These are phyloP conservation scores for Hemitrygon akajei DNA, from an alignment of 2,797 vertebrate species.

Conservation along the genomic window DNA sequence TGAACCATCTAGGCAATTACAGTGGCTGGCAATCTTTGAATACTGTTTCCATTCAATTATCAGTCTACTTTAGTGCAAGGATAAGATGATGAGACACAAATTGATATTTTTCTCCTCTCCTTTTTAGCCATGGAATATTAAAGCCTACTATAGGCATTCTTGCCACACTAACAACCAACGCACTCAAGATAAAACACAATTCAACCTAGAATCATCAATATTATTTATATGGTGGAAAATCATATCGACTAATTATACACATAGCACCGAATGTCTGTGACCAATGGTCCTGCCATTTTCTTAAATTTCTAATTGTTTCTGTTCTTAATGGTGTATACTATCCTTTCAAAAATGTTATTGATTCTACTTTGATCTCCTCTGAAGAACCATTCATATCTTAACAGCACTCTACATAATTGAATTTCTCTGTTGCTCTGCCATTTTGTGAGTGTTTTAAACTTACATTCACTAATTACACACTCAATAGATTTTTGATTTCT, in stretches of 20 bases:
- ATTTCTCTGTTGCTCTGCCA: not conserved
- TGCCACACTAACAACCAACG: not conserved
- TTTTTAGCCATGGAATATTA: not conserved
- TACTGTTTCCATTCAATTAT: not conserved
- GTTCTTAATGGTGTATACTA: not conserved
- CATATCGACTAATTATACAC: not conserved
- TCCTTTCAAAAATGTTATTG: not conserved
- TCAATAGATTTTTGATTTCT: not conserved
- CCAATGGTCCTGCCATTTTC: not conserved
- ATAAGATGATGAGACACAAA: not conserved
- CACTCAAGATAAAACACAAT: not conserved
- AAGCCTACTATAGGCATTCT: not conserved
- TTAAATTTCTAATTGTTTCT: not conserved
- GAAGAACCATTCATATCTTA: not conserved
- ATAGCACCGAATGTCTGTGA: not conserved
- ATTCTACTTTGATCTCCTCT: not conserved
- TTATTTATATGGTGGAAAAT: not conserved
- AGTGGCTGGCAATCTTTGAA: not conserved
- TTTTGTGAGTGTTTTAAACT: not conserved
- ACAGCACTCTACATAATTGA: not conserved
- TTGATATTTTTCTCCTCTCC: not conserved
- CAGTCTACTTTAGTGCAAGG: not conserved
- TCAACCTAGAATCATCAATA: not conserved
- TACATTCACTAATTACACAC: not conserved
- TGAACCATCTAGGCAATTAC: not conserved